Evolutionary conservation across 2,797 vertebrate genomes (phyloP).

Genomic region (Thalassophryne amazonica): DNA sequence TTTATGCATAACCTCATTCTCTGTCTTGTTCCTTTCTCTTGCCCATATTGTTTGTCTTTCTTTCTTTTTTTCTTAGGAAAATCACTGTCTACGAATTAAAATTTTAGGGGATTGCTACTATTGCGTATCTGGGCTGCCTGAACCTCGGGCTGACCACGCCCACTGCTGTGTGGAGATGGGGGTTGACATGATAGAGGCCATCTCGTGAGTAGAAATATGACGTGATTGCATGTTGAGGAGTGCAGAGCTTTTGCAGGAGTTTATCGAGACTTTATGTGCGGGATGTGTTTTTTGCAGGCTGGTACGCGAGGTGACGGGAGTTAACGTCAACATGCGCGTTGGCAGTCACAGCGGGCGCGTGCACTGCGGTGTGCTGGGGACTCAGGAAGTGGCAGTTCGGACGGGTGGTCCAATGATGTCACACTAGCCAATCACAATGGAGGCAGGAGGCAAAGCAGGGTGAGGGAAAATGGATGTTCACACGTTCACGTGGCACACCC

Average conservation of each 20-base stretch:
- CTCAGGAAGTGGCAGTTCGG: slow-evolving; percentile 98
- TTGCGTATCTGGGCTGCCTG: slow-evolving; percentile 93
- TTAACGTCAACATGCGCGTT: slow-evolving; percentile 98
- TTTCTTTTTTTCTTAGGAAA: slow-evolving; percentile 78
- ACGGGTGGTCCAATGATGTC: slow-evolving; percentile 97
- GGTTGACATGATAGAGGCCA: slow-evolving; percentile 97
- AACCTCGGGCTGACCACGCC: slow-evolving; percentile 92
- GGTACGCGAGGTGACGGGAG: slow-evolving; percentile 94
- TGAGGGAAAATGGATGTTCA: slow-evolving; percentile 55
- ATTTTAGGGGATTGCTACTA: slow-evolving; percentile 98
- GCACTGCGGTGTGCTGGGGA: slow-evolving; percentile 93
- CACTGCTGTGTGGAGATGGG: slow-evolving; percentile 99
- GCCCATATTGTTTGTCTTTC: background rate
- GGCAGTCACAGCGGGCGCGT: slow-evolving; percentile 96
- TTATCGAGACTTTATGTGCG: too few species aligned
- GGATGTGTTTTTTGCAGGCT: slow-evolving; percentile 72
- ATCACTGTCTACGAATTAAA: slow-evolving; percentile 96
- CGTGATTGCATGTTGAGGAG: background rate
- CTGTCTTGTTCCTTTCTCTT: background rate
- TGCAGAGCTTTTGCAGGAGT: too few species aligned
- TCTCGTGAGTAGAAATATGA: slow-evolving; percentile 86
- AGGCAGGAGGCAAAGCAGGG: slow-evolving; percentile 94
- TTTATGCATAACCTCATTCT: background rate
- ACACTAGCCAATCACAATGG: slow-evolving; percentile 97
- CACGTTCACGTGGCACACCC: background rate